phyloP scores from a whole-genome alignment of 2,113 vertebrate species.

The Cricetomys ansorgei region DNA sequence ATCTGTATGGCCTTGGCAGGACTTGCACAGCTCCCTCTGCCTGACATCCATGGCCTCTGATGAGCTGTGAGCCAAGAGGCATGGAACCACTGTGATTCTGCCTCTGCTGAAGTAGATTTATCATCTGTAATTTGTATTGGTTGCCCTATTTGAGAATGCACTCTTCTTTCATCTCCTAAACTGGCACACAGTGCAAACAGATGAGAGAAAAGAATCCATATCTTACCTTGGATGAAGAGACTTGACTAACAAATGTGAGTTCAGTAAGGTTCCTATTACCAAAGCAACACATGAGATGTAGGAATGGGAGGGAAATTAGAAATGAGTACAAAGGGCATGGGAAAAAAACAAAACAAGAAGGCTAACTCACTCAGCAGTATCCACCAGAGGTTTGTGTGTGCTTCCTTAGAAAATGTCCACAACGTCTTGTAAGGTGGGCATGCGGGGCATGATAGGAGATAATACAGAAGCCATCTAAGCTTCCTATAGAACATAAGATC shows the following conservation, averaged over 20 bases:
- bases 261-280: conserved; percentile 65
- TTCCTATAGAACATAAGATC: not conserved
- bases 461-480: not conserved
- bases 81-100: not conserved
- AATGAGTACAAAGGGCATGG: conserved; percentile 22
- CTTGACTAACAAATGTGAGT: conserved; percentile 64
- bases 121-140: not conserved
- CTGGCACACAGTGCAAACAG: not conserved
- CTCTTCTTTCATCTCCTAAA: not conserved
- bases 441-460: not conserved
- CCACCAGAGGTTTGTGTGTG: not conserved
- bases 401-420: not conserved
- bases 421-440: not conserved
- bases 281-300: conserved; percentile 57
- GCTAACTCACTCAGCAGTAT: not conserved
- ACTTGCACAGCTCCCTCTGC: not conserved
- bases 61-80: not conserved
- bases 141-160: not conserved
- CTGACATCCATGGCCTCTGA: not conserved
- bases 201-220: not conserved
- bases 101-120: not conserved
- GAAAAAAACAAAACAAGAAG: not conserved
- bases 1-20: not conserved
- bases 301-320: conserved; percentile 54
- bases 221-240: conserved; percentile 35